Percentiles rank a stretch among this genome's conserved stretches.
Conservation (phyloP, 2,797 vertebrate genomes). For the Crenichthys baileyi region DNA sequence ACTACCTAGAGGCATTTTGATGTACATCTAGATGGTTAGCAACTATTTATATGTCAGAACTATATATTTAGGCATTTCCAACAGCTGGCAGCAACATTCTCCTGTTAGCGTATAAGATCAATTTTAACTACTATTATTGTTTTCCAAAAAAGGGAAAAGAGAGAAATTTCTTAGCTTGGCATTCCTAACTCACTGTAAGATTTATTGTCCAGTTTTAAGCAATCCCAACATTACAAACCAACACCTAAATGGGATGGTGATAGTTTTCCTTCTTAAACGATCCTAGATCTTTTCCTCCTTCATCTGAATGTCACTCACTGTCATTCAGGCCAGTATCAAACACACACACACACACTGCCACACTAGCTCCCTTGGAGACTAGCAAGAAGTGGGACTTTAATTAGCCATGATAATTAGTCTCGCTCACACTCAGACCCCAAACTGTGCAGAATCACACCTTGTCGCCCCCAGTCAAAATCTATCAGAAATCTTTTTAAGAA, state of each 20-base stretch:
- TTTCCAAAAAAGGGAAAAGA: not conserved
- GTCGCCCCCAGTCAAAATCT: constrained; percentile 36
- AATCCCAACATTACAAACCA: not conserved
- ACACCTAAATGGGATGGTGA: not conserved
- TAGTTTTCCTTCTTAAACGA: not conserved
- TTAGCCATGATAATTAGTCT: constrained; percentile 76
- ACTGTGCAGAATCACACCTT: constrained; percentile 48
- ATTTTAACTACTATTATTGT: not conserved
- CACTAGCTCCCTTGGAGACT: constrained; percentile 63
- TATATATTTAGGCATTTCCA: not conserved
- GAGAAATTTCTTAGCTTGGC: not conserved
- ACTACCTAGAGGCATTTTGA: not conserved
- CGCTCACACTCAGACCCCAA: constrained; percentile 33
- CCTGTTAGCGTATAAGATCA: not conserved
- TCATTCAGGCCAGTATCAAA: constrained; percentile 60
- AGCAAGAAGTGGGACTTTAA: constrained; percentile 74
- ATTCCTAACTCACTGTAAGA: not conserved
- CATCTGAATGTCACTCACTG: constrained; percentile 55
- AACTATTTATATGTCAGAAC: not conserved
- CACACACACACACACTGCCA: constrained; percentile 2
- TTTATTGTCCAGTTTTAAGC: not conserved
- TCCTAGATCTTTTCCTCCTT: not conserved
- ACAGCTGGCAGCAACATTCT: not conserved
- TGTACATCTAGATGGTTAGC: not conserved
- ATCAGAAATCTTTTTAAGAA: constrained; percentile 14